phyloP scores from a whole-genome alignment of 1,140 invertebrate species.

The Megalopta genalis region DNA sequence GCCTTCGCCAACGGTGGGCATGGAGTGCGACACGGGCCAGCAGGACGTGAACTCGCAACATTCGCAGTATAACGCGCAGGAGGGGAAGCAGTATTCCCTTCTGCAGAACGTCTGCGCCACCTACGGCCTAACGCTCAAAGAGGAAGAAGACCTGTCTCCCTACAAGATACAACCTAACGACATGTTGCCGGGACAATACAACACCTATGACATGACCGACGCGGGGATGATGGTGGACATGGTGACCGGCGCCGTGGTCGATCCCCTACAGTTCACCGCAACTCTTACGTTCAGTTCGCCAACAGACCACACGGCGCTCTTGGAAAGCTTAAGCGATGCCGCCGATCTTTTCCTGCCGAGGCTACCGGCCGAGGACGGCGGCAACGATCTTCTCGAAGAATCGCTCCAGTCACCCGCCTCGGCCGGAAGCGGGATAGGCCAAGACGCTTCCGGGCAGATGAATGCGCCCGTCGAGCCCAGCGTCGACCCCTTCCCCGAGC shows the following conservation, averaged over 20 bases:
- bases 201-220: slow-evolving; percentile 85
- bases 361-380: slow-evolving; percentile 82
- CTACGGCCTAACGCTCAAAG: slow-evolving; percentile 88
- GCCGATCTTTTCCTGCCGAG: slow-evolving; percentile 88
- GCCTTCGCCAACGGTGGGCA: slow-evolving; percentile 83
- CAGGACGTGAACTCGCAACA: slow-evolving; percentile 78
- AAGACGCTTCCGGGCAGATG: slow-evolving; percentile 83
- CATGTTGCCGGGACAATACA: slow-evolving; percentile 82
- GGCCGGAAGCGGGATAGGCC: slow-evolving; percentile 80
- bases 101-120: slow-evolving; percentile 87
- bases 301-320: slow-evolving; percentile 85
- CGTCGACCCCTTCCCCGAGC: slow-evolving; percentile 86
- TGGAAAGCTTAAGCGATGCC: slow-evolving; percentile 86
- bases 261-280: slow-evolving; percentile 90
- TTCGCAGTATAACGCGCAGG: slow-evolving; percentile 78
- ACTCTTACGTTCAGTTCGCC: slow-evolving; percentile 88
- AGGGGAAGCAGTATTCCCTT: slow-evolving; percentile 88
- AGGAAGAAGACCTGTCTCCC: slow-evolving; percentile 86
- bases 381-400: slow-evolving; percentile 83
- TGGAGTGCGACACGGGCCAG: slow-evolving; percentile 89
- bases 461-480: slow-evolving; percentile 84
- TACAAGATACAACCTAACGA: slow-evolving; percentile 86
- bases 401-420: slow-evolving; percentile 77
- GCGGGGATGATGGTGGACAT: slow-evolving; percentile 91
- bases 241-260: slow-evolving; percentile 86